A percentile compares a stretch with the other conserved stretches of the same genome.
Conservation (phyloP, 2,888 invertebrate genomes). For the Tuberolachnus salignus region DNA sequence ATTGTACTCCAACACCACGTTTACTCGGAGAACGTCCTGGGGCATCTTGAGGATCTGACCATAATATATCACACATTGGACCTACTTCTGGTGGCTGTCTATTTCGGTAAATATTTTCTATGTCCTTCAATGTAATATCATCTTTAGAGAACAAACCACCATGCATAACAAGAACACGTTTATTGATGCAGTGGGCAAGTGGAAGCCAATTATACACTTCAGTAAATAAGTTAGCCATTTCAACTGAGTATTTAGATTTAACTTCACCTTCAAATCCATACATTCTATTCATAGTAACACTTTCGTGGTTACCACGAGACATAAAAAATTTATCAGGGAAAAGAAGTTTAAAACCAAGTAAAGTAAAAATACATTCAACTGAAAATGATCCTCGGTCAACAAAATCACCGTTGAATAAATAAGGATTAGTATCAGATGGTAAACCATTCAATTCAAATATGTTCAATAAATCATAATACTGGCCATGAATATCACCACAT, state of each 20-base stretch:
- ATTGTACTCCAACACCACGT: conserved; percentile 97
- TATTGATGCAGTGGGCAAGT: conserved; percentile 92
- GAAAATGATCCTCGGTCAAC: conserved; percentile 99
- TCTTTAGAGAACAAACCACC: conserved; percentile 96
- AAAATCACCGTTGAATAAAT: conserved; percentile 98
- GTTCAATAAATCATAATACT: conserved; percentile 97
- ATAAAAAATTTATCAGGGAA: conserved; percentile 96
- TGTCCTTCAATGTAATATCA: conserved; percentile 90
- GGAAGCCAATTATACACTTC: conserved; percentile 99
- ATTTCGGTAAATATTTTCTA: conserved; percentile 85
- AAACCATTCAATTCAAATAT: conserved; percentile 96
- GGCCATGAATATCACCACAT: conserved; percentile 98
- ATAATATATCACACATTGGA: conserved; percentile 96
- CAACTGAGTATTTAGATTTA: conserved; percentile 88
- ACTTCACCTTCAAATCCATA: conserved; percentile 99
- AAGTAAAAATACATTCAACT: conserved; percentile 96
- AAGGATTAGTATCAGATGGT: conserved; percentile 93
- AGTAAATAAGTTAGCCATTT: conserved; percentile 97
- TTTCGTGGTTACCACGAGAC: conserved; percentile 99
- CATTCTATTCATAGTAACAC: conserved; percentile 98
- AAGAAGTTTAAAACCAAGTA: conserved; percentile 95
- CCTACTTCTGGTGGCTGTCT: conserved; percentile 97
- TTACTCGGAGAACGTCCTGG: conserved; percentile 89
- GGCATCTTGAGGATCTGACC: conserved; percentile 97
- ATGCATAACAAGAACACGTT: conserved; percentile 88